A percentile compares a stretch with the other conserved stretches of the same genome.
Conservation (phyloP, 2,888 invertebrate genomes). For the Automeris io region DNA sequence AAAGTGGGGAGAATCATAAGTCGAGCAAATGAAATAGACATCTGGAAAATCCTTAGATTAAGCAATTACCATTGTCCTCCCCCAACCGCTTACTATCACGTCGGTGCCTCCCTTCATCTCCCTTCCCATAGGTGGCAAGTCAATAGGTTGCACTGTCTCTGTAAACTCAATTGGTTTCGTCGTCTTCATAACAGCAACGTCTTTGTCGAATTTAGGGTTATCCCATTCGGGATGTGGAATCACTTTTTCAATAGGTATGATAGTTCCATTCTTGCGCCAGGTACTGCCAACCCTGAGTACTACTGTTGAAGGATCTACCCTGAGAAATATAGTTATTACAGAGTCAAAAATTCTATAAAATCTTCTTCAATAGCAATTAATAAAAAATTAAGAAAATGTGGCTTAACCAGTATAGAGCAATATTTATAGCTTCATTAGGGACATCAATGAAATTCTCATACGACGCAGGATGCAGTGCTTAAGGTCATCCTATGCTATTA, state of each 20-base stretch:
- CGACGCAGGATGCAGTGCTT: too few species aligned
- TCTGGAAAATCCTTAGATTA: too few species aligned
- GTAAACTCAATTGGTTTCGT: conserved; percentile 45
- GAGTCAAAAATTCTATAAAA: too few species aligned
- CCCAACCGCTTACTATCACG: conserved; percentile 60
- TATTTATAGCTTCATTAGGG: too few species aligned
- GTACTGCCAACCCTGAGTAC: conserved; percentile 66
- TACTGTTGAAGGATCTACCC: conserved; percentile 54
- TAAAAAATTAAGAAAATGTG: too few species aligned
- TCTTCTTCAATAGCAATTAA: too few species aligned
- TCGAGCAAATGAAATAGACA: too few species aligned
- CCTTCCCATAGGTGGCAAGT: conserved; percentile 32
- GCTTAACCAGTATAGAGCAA: too few species aligned
- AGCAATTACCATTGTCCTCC: conserved; percentile 42
- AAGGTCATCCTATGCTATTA: too few species aligned
- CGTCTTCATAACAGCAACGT: conserved; percentile 60
- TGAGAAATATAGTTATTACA: too few species aligned
- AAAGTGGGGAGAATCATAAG: too few species aligned
- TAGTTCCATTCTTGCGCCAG: conserved; percentile 52
- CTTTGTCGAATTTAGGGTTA: conserved; percentile 56
- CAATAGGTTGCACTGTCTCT: conserved; percentile 44
- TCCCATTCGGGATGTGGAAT: conserved; percentile 54
- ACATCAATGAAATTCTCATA: too few species aligned
- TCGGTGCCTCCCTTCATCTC: conserved; percentile 31
- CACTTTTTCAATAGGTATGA: conserved; percentile 56